Conservation (phyloP, 1,140 invertebrate genomes). For the Ectropis grisescens region DNA sequence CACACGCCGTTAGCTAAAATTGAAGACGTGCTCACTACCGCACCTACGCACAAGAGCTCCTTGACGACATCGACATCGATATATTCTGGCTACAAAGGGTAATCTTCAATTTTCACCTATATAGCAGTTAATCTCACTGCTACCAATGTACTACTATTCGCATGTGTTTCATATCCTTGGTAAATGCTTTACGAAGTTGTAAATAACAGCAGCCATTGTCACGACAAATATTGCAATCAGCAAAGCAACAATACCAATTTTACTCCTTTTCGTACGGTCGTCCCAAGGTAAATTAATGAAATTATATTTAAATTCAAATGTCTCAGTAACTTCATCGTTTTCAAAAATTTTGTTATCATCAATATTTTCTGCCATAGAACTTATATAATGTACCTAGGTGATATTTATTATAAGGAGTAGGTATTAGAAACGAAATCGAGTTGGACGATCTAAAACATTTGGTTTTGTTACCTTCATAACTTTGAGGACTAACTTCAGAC, state of each 20-base stretch:
- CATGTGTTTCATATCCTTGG: constrained; percentile 12
- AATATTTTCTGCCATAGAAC: constrained; percentile 26
- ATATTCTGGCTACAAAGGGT: constrained; percentile 41
- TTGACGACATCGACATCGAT: constrained; percentile 34
- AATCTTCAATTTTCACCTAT: constrained; percentile 33
- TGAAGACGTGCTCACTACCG: constrained; percentile 28
- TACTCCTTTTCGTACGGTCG: constrained; percentile 38
- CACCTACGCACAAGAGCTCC: constrained; percentile 43
- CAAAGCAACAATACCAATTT: constrained; percentile 31
- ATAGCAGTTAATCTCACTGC: constrained; percentile 33
- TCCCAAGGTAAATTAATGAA: constrained; percentile 52
- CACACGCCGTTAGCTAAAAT: constrained; percentile 41
- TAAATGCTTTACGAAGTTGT: constrained; percentile 44
- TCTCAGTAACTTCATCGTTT: constrained; percentile 15
- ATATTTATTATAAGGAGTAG: too few relatives aligned
- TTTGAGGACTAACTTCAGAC: too few relatives aligned
- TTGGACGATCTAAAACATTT: too few relatives aligned
- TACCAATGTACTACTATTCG: constrained; percentile 8
- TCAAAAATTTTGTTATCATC: constrained; percentile 30
- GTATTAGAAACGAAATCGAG: too few relatives aligned
- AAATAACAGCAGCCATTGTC: constrained; percentile 29
- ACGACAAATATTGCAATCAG: constrained; percentile 31
- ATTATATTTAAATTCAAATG: constrained; percentile 32
- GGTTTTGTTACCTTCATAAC: too few relatives aligned
- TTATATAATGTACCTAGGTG: constrained; percentile 1